Evolutionary conservation across 2,797 vertebrate species (phyloP), one percentile per base, ranked within the genome.

Genomic region (Dendrocincla fuliginosa): DNA sequence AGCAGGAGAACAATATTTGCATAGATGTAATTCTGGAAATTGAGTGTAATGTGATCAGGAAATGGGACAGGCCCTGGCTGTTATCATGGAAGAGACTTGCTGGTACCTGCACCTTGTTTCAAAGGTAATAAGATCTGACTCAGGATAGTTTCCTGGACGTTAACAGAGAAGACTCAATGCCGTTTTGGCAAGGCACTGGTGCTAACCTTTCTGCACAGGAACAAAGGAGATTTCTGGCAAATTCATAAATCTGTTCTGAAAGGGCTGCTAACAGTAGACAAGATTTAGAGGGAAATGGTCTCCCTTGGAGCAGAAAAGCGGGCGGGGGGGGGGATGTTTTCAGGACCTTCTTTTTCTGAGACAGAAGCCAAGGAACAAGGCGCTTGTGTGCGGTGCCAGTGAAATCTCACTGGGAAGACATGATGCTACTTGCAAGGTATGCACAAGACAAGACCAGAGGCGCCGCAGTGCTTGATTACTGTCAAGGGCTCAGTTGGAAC

Each of bases 401-500:
- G 98, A 98, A 99, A 98, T 98, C 96, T 98, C 98, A 98, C 98
- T 83, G 90, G 97, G 98, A 98, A 97, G 99, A 98, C 99, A 98
- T 99, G 99, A 99, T 98, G 96, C 97, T 98, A 99, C 99, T 98
- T 99, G 99, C 98, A 98, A 99, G 98, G 98, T 98, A 99, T 99
- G 99, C 98, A 97, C 97, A 98, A 98, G 99, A 99, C 99, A 99
- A 99, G 99, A 99, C 99, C 99, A 98, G 99, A 99, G 99, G 99
- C 99, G 99, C 99, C 99, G 98, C 97, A 97, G 93, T 96, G 97
- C 98, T 99, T 98, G 98, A 98, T 98, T 98, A 98, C 98, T 97
- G 98, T 98, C 98, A 93, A 97, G 97, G 96, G 98, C 97, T 98
- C 97, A 98, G 99, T 99, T 98, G 97, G 98, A 98, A 99, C 99